Base-by-base conservation (phyloP, 2,113 vertebrate species). In the Pheucticus melanocephalus region DNA sequence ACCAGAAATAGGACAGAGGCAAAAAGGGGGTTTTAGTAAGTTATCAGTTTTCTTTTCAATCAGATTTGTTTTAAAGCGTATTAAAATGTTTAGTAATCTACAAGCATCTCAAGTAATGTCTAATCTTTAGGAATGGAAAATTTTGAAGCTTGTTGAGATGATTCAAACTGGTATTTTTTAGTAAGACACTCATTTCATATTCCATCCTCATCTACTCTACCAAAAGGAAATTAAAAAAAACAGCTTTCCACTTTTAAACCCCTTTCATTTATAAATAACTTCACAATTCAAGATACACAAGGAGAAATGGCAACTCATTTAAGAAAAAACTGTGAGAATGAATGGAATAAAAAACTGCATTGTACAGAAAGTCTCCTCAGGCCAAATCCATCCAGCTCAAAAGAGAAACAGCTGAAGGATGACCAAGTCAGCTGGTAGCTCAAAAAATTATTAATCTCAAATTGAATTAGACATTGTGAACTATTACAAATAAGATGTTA, bases 181-280 rank as follows among this genome's bases (percentile, higher is more conserved):
- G 47, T 70, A 78, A 80, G 75, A 57, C 24, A 35, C 25, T 83
- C 2, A 85, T 93, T 92, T 70, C 0, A 0, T 83, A 92, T 80
- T 94, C 66, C 31, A 69, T 90, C 25, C 12, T 8, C 14, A 78
- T 75, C 22, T 45, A 76, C 47, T 6, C 27, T 66, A 70, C 6
- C 6, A 66, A 81, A 73, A 80, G 8, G 5, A 76, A 86, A 51
- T n/a, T 61, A 56, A 75, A 54, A 45, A 44, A 54, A 27, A 42
- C 10, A 59, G 2, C 53, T 75, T 95, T 91, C 87, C 40, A 76
- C 27, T 82, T 96, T 77, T 92, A 95, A 95, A 86, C 12, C 5
- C 40, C 61, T 91, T 92, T 86, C 40, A 84, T 25, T 92, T 87
- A 92, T 86, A 91, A 92, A 94, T 64, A 86, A 82, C 65, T 75